Evolutionary conservation across 92 coral and sea anemone species (phyloP).

Genomic region (Micromussa lordhowensis): DNA sequence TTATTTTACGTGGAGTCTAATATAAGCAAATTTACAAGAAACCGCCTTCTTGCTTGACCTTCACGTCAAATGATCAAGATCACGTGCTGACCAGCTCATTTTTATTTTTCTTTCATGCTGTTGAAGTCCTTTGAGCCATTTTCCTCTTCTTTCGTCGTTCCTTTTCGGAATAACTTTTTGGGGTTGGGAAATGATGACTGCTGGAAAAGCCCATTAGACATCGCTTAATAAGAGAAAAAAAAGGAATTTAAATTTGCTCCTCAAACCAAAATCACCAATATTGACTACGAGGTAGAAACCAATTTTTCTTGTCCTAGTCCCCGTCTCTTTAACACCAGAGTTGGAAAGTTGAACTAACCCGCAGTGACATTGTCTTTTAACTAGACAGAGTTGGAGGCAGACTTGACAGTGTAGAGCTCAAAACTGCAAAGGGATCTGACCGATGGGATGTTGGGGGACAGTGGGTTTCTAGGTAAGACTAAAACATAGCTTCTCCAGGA

Average conservation of each 20-base stretch:
- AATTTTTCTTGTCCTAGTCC: too few relatives aligned
- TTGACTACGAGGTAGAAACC: too few relatives aligned
- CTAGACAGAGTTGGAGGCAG: constrained; percentile 93
- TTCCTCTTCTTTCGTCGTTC: not conserved
- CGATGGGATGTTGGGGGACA: constrained; percentile 96
- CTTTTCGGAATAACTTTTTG: not conserved
- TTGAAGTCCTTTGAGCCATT: not conserved
- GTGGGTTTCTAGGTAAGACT: constrained; percentile 86
- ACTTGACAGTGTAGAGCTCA: constrained; percentile 74
- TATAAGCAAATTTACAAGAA: not conserved
- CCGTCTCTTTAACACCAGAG: too few relatives aligned
- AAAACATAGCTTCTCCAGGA: not conserved
- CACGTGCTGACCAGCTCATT: not conserved
- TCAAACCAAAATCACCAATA: not conserved
- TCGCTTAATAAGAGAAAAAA: not conserved
- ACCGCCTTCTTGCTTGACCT: not conserved
- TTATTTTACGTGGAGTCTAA: not conserved
- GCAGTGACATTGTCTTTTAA: not conserved
- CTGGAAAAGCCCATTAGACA: too few relatives aligned
- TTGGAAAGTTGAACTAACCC: not conserved
- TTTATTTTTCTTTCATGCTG: not conserved
- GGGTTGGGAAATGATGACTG: not conserved
- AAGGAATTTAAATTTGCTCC: not conserved
- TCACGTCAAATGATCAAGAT: not conserved
- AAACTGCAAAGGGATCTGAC: constrained; percentile 82